Evolutionary conservation across 2,888 invertebrate species (phyloP).

Genomic region (Gymnocheta viridis): DNA sequence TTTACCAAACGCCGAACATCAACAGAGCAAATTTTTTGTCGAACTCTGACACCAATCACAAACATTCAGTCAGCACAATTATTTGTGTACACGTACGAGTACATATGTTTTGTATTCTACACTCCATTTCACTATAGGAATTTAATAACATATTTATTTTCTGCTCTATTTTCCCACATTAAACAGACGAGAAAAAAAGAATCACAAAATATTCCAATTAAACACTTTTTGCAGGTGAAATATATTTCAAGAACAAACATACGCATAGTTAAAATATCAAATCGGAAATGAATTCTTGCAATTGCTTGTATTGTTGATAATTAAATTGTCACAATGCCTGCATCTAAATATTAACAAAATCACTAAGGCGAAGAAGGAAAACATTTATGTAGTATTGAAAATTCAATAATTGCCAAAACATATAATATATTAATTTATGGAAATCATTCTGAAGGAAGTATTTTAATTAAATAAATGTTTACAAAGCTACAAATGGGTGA

Average conservation of each 20-base stretch:
- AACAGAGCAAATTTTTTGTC: too few relatives aligned
- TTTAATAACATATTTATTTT: background rate
- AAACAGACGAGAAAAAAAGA: slow-evolving; percentile 38
- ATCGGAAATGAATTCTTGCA: slow-evolving; percentile 17
- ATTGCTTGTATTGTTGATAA: slow-evolving; percentile 26
- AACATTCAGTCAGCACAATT: too few relatives aligned
- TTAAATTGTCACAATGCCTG: slow-evolving; percentile 55
- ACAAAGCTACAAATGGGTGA: background rate
- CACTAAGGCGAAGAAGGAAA: background rate
- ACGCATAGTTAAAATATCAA: background rate
- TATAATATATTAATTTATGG: background rate
- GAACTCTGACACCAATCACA: too few relatives aligned
- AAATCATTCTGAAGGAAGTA: background rate
- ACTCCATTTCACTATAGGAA: background rate
- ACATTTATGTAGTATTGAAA: too few relatives aligned
- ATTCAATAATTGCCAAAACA: too few relatives aligned
- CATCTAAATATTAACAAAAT: slow-evolving; percentile 17
- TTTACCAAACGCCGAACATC: too few relatives aligned
- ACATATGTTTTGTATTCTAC: too few relatives aligned
- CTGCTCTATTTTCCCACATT: background rate
- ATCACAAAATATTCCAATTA: slow-evolving; percentile 30
- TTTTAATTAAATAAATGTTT: background rate
- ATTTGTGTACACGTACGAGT: too few relatives aligned
- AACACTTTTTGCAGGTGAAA: slow-evolving; percentile 36
- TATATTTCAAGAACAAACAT: background rate